These are phyloP conservation scores for Zygaena filipendulae DNA, from an alignment of 2,888 invertebrate genomes.

Conservation along the genomic window DNA sequence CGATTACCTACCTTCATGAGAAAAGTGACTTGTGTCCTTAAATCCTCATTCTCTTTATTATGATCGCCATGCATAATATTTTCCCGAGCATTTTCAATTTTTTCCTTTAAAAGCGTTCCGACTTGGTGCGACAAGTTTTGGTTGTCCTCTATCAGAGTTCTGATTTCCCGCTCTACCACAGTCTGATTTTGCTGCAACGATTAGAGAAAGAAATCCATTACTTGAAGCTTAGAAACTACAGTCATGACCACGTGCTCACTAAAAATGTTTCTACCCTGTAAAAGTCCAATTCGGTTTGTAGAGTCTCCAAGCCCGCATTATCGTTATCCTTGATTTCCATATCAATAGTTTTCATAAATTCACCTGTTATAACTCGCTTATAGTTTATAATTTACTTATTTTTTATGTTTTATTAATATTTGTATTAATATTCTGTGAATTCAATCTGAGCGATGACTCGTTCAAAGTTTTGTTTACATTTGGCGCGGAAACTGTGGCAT, in stretches of 20 bases:
- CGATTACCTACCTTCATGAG: conserved; percentile 44
- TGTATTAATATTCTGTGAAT: too few species aligned
- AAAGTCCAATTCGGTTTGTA: conserved; percentile 56
- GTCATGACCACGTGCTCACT: too few species aligned
- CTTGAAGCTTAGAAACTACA: not conserved
- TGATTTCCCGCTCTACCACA: conserved; percentile 48
- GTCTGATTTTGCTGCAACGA: conserved; percentile 45
- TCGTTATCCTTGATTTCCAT: conserved; percentile 24
- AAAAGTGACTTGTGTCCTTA: conserved; percentile 38
- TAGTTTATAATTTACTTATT: too few species aligned
- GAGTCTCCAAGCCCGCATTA: conserved; percentile 28
- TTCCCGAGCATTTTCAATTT: conserved; percentile 32
- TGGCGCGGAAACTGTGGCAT: conserved; percentile 33
- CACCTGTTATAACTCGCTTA: conserved; percentile 3
- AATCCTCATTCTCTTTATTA: conserved; percentile 37
- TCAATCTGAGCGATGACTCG: too few species aligned
- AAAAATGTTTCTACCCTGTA: conserved; percentile 43
- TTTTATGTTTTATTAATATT: too few species aligned
- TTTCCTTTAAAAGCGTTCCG: conserved; percentile 42
- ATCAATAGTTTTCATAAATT: not conserved
- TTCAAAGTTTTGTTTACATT: conserved; percentile 61
- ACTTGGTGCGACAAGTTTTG: conserved; percentile 55
- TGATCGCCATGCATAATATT: conserved; percentile 27
- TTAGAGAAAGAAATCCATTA: not conserved
- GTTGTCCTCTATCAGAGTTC: conserved; percentile 47